Evolutionary conservation across 2,888 invertebrate species (phyloP), one percentile per base, ranked within the genome.

Genomic region (Sericinus montela): DNA sequence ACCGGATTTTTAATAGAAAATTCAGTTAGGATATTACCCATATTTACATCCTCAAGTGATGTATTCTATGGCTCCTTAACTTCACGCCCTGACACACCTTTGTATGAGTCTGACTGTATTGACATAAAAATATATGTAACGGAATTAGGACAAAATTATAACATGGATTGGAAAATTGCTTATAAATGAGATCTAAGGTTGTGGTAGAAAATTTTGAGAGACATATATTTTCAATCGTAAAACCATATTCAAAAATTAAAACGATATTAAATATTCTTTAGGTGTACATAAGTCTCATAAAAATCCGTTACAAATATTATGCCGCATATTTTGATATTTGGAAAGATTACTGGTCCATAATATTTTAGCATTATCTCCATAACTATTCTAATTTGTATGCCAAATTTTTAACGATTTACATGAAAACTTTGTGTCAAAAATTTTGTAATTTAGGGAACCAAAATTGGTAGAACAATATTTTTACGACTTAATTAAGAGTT

Each of bases 171-270:
- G 83, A 83, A 79, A 75, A 76, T 65, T 77, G 81, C 83, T 85
- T 85, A 79, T 75, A 76, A 74, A 71, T 69, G 77, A 80, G 74
- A 78, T 69, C 75, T 3, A 84, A 81, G 87, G 86, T 86, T 87
- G 86, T 86, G 87, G 86, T 80, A 80, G 79, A 69, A 74, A 80
- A 76, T 70, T 79, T 84, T 84, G 79, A 84, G 80, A 86, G 79
- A 84, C 75, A 80, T 84, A 84, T 86, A 86, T 86, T 86, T 87
- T 87, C 77, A 74, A 82, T 81, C 70, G 75, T n/a, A 75, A 77
- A 80, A 78, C 77, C 77, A 75, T 85, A 83, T 82, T 82, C 70
- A 72, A 61, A 72, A 67, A 52, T 65, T 59, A 66, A 67, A 69
- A 60, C 57, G 60, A 62, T 75, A 73, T 48, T 32, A n/a, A 19